Conservation (phyloP, 2,888 invertebrate genomes). For the Yponomeuta sedellus region DNA sequence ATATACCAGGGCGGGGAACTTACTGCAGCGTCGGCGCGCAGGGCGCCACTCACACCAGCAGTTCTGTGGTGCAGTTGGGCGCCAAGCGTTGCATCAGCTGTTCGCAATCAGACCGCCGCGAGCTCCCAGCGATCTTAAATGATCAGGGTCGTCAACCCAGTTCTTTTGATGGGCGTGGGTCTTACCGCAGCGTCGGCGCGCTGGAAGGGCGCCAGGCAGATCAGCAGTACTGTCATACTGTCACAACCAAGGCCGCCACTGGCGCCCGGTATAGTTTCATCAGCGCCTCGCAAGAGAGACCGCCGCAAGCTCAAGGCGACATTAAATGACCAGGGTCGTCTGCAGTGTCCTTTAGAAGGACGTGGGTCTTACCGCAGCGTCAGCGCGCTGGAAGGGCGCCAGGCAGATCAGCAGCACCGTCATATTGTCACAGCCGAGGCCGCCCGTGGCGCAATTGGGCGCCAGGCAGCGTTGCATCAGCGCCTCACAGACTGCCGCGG, state of each 20-base stretch:
- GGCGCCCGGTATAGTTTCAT: constrained; percentile 95
- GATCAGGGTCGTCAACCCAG: background rate
- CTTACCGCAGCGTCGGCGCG: constrained; percentile 19
- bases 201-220: constrained; percentile 78
- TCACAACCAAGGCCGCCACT: constrained; percentile 99
- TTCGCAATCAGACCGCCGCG: background rate
- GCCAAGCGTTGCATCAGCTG: too few relatives aligned
- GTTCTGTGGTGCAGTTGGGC: too few relatives aligned
- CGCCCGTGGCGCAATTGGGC: constrained; percentile 97
- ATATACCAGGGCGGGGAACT: too few relatives aligned
- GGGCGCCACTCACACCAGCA: too few relatives aligned
- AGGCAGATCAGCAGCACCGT: constrained; percentile 92
- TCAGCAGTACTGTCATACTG: constrained; percentile 98
- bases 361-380: constrained; percentile 18
- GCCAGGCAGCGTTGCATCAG: constrained; percentile 96
- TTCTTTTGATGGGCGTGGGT: background rate
- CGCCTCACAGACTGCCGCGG: constrained; percentile 96
- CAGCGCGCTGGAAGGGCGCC: constrained; percentile 44
- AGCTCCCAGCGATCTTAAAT: background rate
- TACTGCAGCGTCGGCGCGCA: too few relatives aligned
- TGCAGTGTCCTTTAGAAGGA: too few relatives aligned
- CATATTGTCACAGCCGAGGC: constrained; percentile 99
- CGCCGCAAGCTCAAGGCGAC: constrained; percentile 94
- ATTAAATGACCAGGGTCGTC: background rate
- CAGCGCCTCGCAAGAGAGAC: constrained; percentile 97